A percentile compares a stretch with the other conserved stretches of the same genome.
phyloP scores from a whole-genome alignment of 2,888 invertebrate species.

The Leuctra nigra region DNA sequence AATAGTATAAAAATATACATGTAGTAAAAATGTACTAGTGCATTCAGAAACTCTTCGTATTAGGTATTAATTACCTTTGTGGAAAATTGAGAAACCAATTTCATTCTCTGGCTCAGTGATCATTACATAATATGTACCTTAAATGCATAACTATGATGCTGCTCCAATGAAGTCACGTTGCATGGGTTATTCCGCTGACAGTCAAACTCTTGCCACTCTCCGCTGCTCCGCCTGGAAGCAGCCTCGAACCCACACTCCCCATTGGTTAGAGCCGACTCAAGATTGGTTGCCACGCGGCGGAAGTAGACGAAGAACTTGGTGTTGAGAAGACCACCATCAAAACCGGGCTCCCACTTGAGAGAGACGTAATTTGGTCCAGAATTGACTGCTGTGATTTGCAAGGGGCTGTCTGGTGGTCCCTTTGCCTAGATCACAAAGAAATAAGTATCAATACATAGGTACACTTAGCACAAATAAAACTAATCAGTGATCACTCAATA shows the following conservation, averaged over 20 bases:
- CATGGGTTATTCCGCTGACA: conserved; percentile 82
- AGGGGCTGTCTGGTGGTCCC: conserved; percentile 80
- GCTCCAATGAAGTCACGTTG: conserved; percentile 77
- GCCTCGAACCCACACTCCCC: conserved; percentile 37
- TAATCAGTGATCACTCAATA: too few relatives aligned
- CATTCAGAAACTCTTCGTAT: too few relatives aligned
- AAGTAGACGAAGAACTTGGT: conserved; percentile 86
- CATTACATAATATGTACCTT: conserved; percentile 50
- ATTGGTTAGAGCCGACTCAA: conserved; percentile 53
- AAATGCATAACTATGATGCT: conserved; percentile 80
- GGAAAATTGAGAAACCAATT: too few relatives aligned
- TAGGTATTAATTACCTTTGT: too few relatives aligned
- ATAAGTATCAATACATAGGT: too few relatives aligned
- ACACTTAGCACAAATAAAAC: too few relatives aligned
- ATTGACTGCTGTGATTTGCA: conserved; percentile 56
- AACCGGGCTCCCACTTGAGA: conserved; percentile 81
- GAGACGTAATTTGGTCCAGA: conserved; percentile 74
- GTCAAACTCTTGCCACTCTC: conserved; percentile 72
- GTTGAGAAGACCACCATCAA: conserved; percentile 80
- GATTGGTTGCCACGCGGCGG: conserved; percentile 54
- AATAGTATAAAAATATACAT: too few relatives aligned
- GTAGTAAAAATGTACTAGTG: too few relatives aligned
- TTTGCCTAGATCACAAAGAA: too few relatives aligned
- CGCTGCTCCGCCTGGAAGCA: conserved; percentile 28
- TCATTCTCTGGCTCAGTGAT: too few relatives aligned